Conservation (phyloP, 2,888 invertebrate species). For the Lasioglossum pauxillum region DNA sequence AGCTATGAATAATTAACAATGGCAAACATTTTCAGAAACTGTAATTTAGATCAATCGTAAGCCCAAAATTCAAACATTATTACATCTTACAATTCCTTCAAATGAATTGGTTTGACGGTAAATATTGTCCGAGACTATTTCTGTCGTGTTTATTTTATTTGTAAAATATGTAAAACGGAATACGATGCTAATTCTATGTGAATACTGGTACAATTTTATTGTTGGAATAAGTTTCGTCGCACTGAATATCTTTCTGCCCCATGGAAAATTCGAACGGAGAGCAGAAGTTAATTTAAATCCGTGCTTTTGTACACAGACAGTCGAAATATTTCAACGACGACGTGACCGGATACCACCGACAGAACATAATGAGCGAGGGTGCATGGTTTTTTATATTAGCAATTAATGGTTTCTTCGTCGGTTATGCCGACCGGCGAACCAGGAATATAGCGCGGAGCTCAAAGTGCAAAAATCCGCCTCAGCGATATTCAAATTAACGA, state of each 20-base stretch:
- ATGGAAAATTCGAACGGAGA: neutral
- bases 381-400: slow-evolving; percentile 8
- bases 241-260: neutral
- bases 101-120: no score
- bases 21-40: no score
- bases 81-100: no score
- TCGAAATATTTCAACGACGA: neutral
- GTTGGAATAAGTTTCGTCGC: neutral
- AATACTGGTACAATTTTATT: neutral
- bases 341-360: no score
- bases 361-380: neutral
- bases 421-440: neutral
- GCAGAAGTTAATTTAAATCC: neutral
- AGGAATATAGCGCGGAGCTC: slow-evolving; percentile 27
- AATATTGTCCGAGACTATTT: neutral
- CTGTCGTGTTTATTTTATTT: neutral
- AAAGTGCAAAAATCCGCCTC: slow-evolving; percentile 48
- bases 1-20: no score
- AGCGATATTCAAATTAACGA: slow-evolving; percentile 67
- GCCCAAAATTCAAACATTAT: no score
- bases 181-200: neutral
- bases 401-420: slow-evolving; percentile 15
- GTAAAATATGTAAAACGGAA: neutral
- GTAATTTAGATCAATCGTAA: no score
- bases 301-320: neutral